phyloP scores from a whole-genome alignment of 2,113 vertebrate species.

The Nipponia nippon region DNA sequence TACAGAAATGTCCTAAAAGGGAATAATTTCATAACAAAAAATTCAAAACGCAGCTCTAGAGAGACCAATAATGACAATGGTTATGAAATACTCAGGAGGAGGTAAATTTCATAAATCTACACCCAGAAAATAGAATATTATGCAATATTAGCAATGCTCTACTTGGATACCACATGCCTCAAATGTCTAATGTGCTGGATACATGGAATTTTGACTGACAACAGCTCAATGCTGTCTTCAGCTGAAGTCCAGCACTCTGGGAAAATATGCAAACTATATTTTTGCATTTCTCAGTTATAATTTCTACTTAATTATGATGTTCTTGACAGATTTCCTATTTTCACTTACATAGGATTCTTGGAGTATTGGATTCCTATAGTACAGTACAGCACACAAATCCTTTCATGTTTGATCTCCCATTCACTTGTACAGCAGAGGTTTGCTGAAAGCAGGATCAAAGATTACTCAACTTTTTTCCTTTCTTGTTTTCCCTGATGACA shows the following conservation, averaged over 20 bases:
- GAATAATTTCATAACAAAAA: neutral
- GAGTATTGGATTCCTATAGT: conserved; percentile 71
- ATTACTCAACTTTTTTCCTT: conserved; percentile 44
- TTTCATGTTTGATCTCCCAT: conserved; percentile 70
- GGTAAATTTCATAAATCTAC: neutral
- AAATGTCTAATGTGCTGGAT: neutral
- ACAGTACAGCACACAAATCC: conserved; percentile 38
- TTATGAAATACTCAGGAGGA: neutral
- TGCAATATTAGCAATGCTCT: neutral
- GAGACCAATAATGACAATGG: neutral
- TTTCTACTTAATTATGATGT: conserved; percentile 9
- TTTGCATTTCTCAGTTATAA: conserved; percentile 23
- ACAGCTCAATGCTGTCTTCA: neutral
- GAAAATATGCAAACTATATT: neutral
- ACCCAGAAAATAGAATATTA: neutral
- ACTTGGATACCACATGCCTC: neutral
- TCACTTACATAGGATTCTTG: conserved; percentile 51
- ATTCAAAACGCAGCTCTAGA: neutral
- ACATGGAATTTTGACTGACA: neutral
- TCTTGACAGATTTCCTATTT: conserved; percentile 52
- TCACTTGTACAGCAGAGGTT: conserved; percentile 62
- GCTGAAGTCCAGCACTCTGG: neutral
- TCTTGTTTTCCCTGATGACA: conserved; percentile 62
- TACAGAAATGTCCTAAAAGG: neutral
- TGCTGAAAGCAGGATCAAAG: conserved; percentile 71